Base-by-base conservation (phyloP, 2,113 vertebrate species). In the Trichomycterus rosablanca region DNA sequence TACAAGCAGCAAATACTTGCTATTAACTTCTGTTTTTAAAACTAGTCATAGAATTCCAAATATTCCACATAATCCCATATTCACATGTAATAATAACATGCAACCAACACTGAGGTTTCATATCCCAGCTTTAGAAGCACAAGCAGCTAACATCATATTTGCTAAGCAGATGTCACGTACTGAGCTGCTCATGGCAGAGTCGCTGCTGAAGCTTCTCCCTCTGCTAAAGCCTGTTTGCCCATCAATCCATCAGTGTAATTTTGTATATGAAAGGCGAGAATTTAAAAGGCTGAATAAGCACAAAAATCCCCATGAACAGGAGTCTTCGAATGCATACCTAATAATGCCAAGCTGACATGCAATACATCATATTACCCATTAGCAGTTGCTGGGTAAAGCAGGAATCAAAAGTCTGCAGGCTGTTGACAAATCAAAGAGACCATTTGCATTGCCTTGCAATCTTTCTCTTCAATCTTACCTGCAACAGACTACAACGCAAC, bases 271-370 rank as follows among this genome's bases (percentile, higher is more conserved):
- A 91, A 92, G 89, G 86, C 85, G 86, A 79, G 87, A 84, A 92
- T 91, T 91, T 87, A 92, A 91, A 92, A 83, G 86, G 89, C 92
- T 96, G 91, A 93, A 91, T 93, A 92, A 93, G 91, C 92, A 93
- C 88, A 89, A 81, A 83, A 64, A 80, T 73, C 70, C 59, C 59
- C 68, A 67, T 64, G 76, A 82, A 83, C 71, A 73, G 74, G 66
- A 81, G 76, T 67, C 73, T 80, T 81, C 81, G 61, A 76, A 83
- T 80, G 84, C 85, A 86, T 74, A 86, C 80, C 85, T 88, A 84
- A 91, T 80, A 75, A 89, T 73, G 84, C 83, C 68, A 68, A 78
- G 68, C 75, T 93, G 92, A 92, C 92, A 93, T 84, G 90, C 86
- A 83, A 90, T 93, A 88, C 81, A 93, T 95, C 91, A 91, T 85